Evolutionary conservation across 2,113 vertebrate genomes (phyloP), one percentile per base, ranked within the genome.

Genomic region (Rafetus swinhoei): DNA sequence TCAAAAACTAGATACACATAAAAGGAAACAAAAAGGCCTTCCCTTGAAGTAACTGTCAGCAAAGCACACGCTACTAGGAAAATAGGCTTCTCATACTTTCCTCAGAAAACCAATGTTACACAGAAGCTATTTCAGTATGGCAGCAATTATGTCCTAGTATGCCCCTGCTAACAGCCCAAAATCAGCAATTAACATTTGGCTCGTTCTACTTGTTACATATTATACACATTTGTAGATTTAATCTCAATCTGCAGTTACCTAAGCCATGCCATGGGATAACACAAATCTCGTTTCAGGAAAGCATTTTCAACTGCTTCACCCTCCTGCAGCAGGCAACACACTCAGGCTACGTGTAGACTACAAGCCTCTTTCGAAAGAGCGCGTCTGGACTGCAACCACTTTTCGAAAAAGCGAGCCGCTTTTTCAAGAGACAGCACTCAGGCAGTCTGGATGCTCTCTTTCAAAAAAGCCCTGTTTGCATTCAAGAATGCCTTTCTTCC

Each of bases 141-240:
- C 18, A 35, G n/a, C n/a, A 72, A 72, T 96, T 94, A 90, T 89
- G 88, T 92, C 86, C 82, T 3, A 89, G 81, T 57, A 94, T 92
- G 94, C 90, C 79, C 82, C 92, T 91, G 57, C 54, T 82, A 96
- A 65, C 79, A 82, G 92, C 92, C 91, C 88, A 92, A 96, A 90
- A 88, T 92, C 90, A 85, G 86, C 92, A 96, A 93, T 94, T 96
- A 96, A 89, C 0, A 0, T 86, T 81, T 91, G 86, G 95, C 91
- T 91, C 91, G 93, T 94, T 94, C 85, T 92, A 87, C 80, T 92
- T 59, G 89, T 91, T 93, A 95, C 90, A 89, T 81, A 88, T 92
- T 88, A 96, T 85, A 95, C 86, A 97, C 97, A 97, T 95, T 96
- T 95, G 95, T 90, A 95, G 90, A 85, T 94, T 93, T 88, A 88